These are phyloP conservation scores for Whitmania pigra DNA, from an alignment of 1,140 invertebrate species.

Conservation along the genomic window DNA sequence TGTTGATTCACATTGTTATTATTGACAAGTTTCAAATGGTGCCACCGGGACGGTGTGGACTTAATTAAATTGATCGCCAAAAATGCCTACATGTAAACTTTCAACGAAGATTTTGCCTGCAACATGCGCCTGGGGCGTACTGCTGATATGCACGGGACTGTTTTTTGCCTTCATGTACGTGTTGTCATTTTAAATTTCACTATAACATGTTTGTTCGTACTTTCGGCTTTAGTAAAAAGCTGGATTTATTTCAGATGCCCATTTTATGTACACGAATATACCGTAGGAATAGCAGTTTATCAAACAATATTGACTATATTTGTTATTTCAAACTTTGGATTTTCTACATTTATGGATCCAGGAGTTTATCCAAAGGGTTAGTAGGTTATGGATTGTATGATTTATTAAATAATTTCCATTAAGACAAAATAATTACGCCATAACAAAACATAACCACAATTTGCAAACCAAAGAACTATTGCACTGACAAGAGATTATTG, in stretches of 20 bases:
- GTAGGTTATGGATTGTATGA: too few species aligned
- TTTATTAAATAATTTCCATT: too few species aligned
- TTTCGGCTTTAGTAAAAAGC: conserved; percentile 22
- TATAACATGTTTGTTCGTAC: conserved; percentile 18
- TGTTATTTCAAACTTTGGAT: conserved; percentile 90
- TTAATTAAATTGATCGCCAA: conserved; percentile 5
- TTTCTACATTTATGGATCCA: conserved; percentile 98
- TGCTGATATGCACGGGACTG: conserved; percentile 72
- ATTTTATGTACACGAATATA: conserved; percentile 59
- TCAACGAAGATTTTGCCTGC: conserved; percentile 51
- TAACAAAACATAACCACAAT: too few species aligned
- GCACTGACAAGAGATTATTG: too few species aligned
- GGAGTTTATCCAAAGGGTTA: conserved; percentile 93
- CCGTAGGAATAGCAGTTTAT: conserved; percentile 76
- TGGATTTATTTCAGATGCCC: conserved; percentile 59
- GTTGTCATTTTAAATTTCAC: conserved; percentile 23
- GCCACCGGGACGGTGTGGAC: neutral
- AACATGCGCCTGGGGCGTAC: conserved; percentile 83
- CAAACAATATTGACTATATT: conserved; percentile 90
- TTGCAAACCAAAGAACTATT: too few species aligned
- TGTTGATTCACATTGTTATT: too few species aligned
- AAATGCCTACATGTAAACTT: conserved; percentile 24
- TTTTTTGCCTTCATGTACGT: conserved; percentile 97
- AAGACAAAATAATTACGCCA: neutral
- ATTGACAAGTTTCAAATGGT: too few species aligned